Base-by-base conservation (phyloP, 2,113 vertebrate genomes). In the Vanacampus margaritifer region DNA sequence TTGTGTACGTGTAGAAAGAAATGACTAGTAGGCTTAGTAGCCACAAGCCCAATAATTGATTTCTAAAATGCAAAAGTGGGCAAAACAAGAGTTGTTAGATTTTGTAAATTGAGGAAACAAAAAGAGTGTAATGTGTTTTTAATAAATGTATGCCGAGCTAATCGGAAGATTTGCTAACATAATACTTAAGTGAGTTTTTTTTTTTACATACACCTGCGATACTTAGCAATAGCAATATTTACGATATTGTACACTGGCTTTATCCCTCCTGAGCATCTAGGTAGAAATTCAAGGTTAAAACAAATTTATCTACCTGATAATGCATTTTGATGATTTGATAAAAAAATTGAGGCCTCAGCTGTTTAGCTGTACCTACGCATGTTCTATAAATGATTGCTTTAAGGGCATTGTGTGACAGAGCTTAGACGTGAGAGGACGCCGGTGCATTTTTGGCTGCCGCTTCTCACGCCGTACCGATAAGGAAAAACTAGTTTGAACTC, bases 11-110 rank as follows among this genome's bases (percentile, higher is more conserved):
- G n/a, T n/a, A n/a, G n/a, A n/a, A n/a, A n/a, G n/a, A n/a, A n/a
- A n/a, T n/a, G n/a, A n/a, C n/a, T n/a, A n/a, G n/a, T n/a, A 88
- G 86, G 85, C 82, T 87, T 70, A 72, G 80, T 75, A 72, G 80
- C 86, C 85, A 82, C 71, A 75, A 87, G 85, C 72, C 81, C 74
- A 75, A 85, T 84, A 87, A 88, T 83, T 87, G 86, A 89, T 87
- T 86, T 80, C 78, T 71, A 80, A 79, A 82, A 75, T 73, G 72
- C 79, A 68, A 79, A 73, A 84, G 58, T 62, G 48, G 45, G 37
- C 21, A 69, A 71, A 36, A 65, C 57, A 64, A 53, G 76, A 66
- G 73, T 32, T 12, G 24, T 72, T 81, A 74, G 79, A 75, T 73
- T 83, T 76, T 67, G 73, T 65, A n/a, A n/a, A 60, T 67, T 70